Conservation (phyloP, 2,888 invertebrate genomes). For the Tineola bisselliella region DNA sequence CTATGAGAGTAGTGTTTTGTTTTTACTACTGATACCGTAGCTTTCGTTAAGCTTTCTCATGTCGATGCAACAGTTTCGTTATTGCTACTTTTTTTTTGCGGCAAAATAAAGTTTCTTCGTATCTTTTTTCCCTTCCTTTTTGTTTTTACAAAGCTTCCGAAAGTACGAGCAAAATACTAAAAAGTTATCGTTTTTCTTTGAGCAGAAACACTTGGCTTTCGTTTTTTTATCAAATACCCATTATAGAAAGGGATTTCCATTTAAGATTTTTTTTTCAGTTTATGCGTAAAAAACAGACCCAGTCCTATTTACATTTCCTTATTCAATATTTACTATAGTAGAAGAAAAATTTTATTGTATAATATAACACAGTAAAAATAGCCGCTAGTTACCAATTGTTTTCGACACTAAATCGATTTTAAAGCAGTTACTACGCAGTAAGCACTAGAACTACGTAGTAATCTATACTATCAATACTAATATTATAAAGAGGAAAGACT, state of each 20-base stretch:
- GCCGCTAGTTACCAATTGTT: no score
- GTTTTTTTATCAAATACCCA: background rate
- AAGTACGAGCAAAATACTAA: background rate
- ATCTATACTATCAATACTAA: no score
- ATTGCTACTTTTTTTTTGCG: background rate
- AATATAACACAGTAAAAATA: no score
- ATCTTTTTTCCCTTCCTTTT: background rate
- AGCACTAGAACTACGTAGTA: no score
- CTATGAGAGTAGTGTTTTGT: background rate
- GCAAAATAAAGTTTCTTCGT: background rate
- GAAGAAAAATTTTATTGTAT: no score
- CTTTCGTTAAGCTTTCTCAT: background rate
- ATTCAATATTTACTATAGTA: no score
- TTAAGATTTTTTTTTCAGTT: background rate
- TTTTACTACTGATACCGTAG: background rate
- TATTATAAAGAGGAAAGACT: no score
- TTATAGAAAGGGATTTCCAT: background rate
- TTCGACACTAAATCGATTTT: no score
- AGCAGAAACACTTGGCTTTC: background rate
- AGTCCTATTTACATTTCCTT: no score
- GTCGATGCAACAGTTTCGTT: slow-evolving; percentile 1
- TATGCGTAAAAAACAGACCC: no score
- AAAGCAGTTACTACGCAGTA: no score
- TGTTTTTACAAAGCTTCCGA: background rate
- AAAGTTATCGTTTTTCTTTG: background rate